A percentile compares a stretch with the other conserved stretches of the same genome.
phyloP scores from a whole-genome alignment of 1,140 invertebrate species.

The Zelostemma sp. region DNA sequence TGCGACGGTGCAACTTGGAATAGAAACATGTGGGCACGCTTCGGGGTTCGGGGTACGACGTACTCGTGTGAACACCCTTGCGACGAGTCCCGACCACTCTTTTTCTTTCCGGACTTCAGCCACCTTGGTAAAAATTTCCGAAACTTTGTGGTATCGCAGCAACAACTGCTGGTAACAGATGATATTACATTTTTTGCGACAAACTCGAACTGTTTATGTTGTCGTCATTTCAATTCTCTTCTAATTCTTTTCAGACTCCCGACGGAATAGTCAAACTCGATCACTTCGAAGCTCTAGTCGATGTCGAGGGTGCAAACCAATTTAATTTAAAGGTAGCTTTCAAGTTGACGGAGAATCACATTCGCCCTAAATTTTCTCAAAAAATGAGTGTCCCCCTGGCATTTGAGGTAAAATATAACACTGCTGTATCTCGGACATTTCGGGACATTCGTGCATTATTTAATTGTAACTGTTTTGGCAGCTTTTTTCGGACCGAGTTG shows the following conservation, averaged over 20 bases:
- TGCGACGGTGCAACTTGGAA: constrained; percentile 27
- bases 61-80: no score
- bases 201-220: no score
- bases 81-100: no score
- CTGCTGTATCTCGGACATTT: no score
- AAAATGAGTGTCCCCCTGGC: not conserved
- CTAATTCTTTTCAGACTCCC: constrained; percentile 2
- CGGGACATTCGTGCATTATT: no score
- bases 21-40: constrained; percentile 24
- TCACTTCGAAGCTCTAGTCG: constrained; percentile 15
- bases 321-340: constrained; percentile 10
- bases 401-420: not conserved
- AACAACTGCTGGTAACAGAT: not conserved
- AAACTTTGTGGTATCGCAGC: constrained; percentile 6
- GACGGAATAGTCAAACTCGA: constrained; percentile 7
- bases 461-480: no score
- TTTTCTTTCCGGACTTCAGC: no score
- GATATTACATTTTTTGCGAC: not conserved
- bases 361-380: constrained; percentile 10
- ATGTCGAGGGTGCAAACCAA: not conserved
- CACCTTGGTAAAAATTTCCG: constrained; percentile 5
- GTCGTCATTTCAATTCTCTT: not conserved
- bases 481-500: no score
- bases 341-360: constrained; percentile 10
- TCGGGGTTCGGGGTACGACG: constrained; percentile 13